phyloP scores from a whole-genome alignment of 2,888 invertebrate species.

The Xanthorhoe designata region DNA sequence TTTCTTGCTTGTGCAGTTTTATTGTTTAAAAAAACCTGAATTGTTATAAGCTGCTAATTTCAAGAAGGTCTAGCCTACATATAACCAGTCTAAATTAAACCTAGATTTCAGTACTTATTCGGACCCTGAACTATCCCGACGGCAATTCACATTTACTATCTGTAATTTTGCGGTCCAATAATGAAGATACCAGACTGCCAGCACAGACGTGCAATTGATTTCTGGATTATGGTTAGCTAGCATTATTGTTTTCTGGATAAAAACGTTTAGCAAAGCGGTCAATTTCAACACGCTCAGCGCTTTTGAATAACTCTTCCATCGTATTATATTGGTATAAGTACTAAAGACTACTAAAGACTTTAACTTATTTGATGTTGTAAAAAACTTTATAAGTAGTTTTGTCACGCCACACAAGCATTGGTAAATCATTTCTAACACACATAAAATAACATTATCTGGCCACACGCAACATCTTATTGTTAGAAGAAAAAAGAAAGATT shows the following conservation, averaged over 20 bases:
- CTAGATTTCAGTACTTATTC: conserved; percentile 3
- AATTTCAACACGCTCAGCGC: background rate
- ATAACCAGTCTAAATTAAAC: no score
- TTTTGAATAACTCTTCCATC: background rate
- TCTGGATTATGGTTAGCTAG: conserved; percentile 18
- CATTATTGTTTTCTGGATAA: conserved; percentile 20
- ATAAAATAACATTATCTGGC: no score
- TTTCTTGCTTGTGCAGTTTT: no score
- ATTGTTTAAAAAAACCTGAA: no score
- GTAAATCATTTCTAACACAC: no score
- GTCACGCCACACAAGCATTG: background rate
- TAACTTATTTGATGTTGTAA: background rate
- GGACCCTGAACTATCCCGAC: conserved; percentile 10
- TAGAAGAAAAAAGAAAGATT: no score
- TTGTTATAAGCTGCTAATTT: background rate
- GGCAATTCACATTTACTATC: conserved; percentile 54
- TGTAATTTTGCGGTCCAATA: conserved; percentile 59
- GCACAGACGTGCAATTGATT: conserved; percentile 29
- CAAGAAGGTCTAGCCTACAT: no score
- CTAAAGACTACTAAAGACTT: background rate
- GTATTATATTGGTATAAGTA: background rate
- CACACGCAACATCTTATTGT: no score
- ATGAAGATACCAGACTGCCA: conserved; percentile 48
- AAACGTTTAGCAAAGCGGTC: conserved; percentile 9
- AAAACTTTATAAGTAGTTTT: background rate